phyloP scores from a whole-genome alignment of 2,888 invertebrate species.

The Oasisia sp. region DNA sequence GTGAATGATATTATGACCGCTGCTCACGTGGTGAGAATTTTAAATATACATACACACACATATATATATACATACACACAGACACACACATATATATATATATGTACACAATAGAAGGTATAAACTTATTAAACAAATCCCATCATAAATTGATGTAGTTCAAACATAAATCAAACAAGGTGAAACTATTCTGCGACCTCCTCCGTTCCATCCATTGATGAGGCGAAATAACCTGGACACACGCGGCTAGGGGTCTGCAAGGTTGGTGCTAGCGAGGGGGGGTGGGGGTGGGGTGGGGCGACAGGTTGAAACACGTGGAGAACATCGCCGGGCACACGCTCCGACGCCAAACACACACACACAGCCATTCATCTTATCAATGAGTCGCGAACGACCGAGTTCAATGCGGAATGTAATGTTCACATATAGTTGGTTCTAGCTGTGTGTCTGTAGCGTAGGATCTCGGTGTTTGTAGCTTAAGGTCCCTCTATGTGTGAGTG shows the following conservation, averaged over 20 bases:
- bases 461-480: background rate
- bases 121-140: conserved; percentile 17
- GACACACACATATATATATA: background rate
- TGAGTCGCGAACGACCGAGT: conserved; percentile 1
- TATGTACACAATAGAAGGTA: conserved; percentile 9
- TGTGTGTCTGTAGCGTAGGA: background rate
- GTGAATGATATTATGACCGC: background rate
- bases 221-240: background rate
- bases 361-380: background rate
- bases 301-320: background rate
- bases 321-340: too few species aligned
- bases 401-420: conserved; percentile 10
- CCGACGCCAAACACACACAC: background rate
- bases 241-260: background rate
- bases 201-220: background rate
- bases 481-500: background rate
- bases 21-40: background rate
- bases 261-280: background rate
- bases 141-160: conserved; percentile 5
- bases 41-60: conserved; percentile 6
- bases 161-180: conserved; percentile 13
- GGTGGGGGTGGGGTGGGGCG: background rate
- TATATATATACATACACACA: conserved; percentile 8
- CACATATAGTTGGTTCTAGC: background rate
- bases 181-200: background rate